Percentiles rank a stretch among this genome's conserved stretches.
phyloP scores from a whole-genome alignment of 1,140 invertebrate species.

The Caenorhabditis latens region DNA sequence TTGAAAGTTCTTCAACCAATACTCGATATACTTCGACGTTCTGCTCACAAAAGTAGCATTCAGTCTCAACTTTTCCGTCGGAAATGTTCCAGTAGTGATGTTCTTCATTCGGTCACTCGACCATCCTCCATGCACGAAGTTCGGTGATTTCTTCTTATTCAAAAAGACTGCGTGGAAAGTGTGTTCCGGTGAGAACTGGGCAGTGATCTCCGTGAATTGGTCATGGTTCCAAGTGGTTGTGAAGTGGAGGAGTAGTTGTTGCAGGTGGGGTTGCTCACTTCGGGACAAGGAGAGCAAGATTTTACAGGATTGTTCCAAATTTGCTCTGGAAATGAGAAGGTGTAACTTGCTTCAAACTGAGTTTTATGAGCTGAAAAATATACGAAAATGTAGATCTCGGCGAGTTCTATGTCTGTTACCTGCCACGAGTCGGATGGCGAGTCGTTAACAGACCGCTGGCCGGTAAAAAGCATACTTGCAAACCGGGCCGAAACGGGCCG shows the following conservation, averaged over 20 bases:
- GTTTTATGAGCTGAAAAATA: too few relatives aligned
- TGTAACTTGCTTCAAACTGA: too few relatives aligned
- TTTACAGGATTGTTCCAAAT: not conserved
- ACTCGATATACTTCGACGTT: slow-evolving; percentile 25
- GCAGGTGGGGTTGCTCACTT: not conserved
- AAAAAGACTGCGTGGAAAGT: slow-evolving; percentile 4
- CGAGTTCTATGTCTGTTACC: too few relatives aligned
- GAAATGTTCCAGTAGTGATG: not conserved
- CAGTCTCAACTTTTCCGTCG: not conserved
- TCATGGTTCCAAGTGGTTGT: slow-evolving; percentile 32
- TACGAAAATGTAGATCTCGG: too few relatives aligned
- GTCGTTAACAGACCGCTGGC: too few relatives aligned
- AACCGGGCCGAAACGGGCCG: too few relatives aligned
- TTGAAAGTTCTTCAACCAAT: slow-evolving; percentile 12
- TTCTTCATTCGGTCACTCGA: slow-evolving; percentile 3
- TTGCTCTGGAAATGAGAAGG: not conserved
- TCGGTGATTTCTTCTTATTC: not conserved
- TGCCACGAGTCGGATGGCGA: too few relatives aligned
- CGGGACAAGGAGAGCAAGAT: not conserved
- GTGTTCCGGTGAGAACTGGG: not conserved
- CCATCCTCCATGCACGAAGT: slow-evolving; percentile 6
- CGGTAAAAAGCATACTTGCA: too few relatives aligned
- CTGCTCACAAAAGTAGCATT: not conserved
- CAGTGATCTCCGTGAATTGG: slow-evolving; percentile 22
- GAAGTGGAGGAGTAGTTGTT: not conserved